phyloP scores from a whole-genome alignment of 2,888 invertebrate genomes.

The Caenorhabditis zanzibari region DNA sequence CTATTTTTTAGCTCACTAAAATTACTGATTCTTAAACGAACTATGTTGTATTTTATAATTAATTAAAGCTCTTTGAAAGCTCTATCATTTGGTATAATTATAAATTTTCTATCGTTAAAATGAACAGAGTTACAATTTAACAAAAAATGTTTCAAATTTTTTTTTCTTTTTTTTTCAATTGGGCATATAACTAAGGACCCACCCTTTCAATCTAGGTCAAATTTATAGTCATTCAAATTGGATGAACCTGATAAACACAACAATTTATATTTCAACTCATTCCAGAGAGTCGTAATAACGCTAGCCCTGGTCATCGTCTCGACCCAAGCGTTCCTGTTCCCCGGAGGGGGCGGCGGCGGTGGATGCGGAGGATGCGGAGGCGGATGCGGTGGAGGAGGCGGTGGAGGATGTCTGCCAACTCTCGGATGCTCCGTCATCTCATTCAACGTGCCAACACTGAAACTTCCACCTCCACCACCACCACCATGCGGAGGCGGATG shows the following conservation, averaged over 20 bases:
- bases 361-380: constrained; percentile 67
- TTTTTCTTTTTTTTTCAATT: no score
- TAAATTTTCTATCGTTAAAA: no score
- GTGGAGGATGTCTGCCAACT: constrained; percentile 62
- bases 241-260: not conserved
- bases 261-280: not conserved
- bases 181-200: no score
- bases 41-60: no score
- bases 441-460: constrained; percentile 66
- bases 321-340: constrained; percentile 69
- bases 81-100: no score
- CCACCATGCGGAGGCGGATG: constrained; percentile 63
- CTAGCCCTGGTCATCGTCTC: constrained; percentile 43
- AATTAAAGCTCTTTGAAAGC: no score
- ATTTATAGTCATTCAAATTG: no score
- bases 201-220: not conserved
- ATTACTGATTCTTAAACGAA: no score
- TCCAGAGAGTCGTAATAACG: constrained; percentile 55
- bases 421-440: constrained; percentile 61
- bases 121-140: not conserved
- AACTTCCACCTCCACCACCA: constrained; percentile 69
- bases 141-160: not conserved
- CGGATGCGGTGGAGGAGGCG: constrained; percentile 67
- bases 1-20: no score
- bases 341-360: constrained; percentile 66